Percentiles rank a stretch among this genome's conserved stretches.
These are phyloP conservation scores for Diaperis boleti DNA, from an alignment of 2,888 invertebrate genomes.

Conservation along the genomic window DNA sequence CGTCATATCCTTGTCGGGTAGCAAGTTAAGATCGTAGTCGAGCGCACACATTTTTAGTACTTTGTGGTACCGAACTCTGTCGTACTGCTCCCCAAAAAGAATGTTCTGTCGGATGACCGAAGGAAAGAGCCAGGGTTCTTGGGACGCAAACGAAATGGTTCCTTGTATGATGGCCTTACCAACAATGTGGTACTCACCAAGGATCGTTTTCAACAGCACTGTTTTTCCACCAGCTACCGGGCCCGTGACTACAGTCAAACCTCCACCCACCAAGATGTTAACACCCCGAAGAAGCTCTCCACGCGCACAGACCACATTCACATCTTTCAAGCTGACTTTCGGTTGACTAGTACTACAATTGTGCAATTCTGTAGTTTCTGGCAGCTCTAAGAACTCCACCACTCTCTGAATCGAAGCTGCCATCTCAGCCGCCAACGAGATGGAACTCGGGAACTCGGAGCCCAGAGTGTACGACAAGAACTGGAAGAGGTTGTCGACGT, in stretches of 20 bases:
- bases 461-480: constrained; percentile 30
- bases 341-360: constrained; percentile 49
- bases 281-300: constrained; percentile 64
- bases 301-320: too few species aligned
- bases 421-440: constrained; percentile 83
- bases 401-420: constrained; percentile 79
- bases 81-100: constrained; percentile 74
- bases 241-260: constrained; percentile 70
- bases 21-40: constrained; percentile 74
- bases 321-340: constrained; percentile 48
- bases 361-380: constrained; percentile 61
- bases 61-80: constrained; percentile 68
- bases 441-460: constrained; percentile 80
- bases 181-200: constrained; percentile 59
- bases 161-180: constrained; percentile 67
- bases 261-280: constrained; percentile 64
- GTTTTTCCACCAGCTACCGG: constrained; percentile 74
- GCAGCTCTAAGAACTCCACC: constrained; percentile 68
- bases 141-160: constrained; percentile 67
- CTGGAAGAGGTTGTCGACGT: constrained; percentile 27
- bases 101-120: constrained; percentile 78
- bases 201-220: constrained; percentile 58
- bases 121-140: constrained; percentile 71
- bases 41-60: constrained; percentile 74
- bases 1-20: constrained; percentile 80